A percentile compares a stretch with the other conserved stretches of the same genome.
phyloP scores from a whole-genome alignment of 1,140 invertebrate genomes.

The Mactra quadrangularis region DNA sequence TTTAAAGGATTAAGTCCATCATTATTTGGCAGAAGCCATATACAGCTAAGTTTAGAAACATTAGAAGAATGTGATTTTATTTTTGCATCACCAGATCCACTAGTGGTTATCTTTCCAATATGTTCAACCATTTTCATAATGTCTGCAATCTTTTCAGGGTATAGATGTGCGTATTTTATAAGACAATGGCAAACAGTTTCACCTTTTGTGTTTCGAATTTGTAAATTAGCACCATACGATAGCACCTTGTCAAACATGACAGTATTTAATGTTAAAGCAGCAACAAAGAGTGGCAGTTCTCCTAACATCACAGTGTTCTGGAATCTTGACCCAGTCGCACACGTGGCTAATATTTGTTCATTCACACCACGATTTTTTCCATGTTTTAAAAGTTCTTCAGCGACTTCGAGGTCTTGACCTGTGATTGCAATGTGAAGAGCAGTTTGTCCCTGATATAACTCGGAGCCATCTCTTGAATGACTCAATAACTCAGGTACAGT shows the following conservation, averaged over 20 bases:
- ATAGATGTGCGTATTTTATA: slow-evolving; percentile 67
- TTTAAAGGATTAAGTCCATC: slow-evolving; percentile 67
- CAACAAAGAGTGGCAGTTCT: slow-evolving; percentile 70
- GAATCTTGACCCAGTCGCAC: slow-evolving; percentile 68
- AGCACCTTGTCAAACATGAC: slow-evolving; percentile 64
- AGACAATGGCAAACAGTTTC: slow-evolving; percentile 72
- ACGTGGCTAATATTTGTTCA: slow-evolving; percentile 9
- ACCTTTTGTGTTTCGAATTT: slow-evolving; percentile 61
- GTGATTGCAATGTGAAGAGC: slow-evolving; percentile 73
- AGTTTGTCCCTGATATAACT: slow-evolving; percentile 69
- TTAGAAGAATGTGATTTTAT: background rate
- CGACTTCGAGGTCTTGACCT: slow-evolving; percentile 59
- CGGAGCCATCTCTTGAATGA: slow-evolving; percentile 49
- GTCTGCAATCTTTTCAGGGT: slow-evolving; percentile 65
- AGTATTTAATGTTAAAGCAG: slow-evolving; percentile 65
- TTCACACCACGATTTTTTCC: background rate
- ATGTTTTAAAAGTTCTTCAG: slow-evolving; percentile 53
- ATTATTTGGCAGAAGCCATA: slow-evolving; percentile 71
- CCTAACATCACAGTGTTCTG: slow-evolving; percentile 74
- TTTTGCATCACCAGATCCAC: background rate
- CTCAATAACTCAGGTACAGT: slow-evolving; percentile 55
- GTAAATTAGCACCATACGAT: slow-evolving; percentile 59
- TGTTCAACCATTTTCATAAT: slow-evolving; percentile 63
- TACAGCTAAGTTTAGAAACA: slow-evolving; percentile 32
- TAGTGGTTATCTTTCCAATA: slow-evolving; percentile 9